These are phyloP conservation scores for Myiozetetes cayanensis DNA, from an alignment of 2,113 vertebrate genomes.

Conservation along the genomic window DNA sequence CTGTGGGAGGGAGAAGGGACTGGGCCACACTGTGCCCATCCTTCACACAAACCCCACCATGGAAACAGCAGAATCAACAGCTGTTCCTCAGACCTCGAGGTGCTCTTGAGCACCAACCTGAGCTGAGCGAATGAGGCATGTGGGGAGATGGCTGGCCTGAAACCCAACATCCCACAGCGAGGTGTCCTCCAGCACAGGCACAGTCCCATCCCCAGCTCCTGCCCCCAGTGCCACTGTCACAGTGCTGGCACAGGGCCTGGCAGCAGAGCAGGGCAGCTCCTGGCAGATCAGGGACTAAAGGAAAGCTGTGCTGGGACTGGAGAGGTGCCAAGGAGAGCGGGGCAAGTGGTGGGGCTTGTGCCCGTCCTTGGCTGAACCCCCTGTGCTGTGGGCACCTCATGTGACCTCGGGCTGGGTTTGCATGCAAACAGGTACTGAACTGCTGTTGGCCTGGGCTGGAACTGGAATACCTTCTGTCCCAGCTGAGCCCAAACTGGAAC, in stretches of 20 bases:
- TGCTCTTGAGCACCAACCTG: background rate
- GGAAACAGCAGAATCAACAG: background rate
- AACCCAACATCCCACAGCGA: rapidly evolving
- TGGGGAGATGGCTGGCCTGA: background rate
- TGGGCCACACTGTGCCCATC: background rate
- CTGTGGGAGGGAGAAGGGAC: background rate
- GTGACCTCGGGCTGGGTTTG: background rate
- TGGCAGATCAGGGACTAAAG: background rate
- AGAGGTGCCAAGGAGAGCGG: background rate
- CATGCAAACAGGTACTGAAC: background rate
- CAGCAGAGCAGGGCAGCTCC: background rate
- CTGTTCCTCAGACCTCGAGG: background rate
- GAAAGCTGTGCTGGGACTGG: background rate
- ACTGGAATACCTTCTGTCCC: background rate
- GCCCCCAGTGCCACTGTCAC: background rate
- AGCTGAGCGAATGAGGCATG: background rate
- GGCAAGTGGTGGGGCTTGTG: background rate
- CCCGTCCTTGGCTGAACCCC: background rate
- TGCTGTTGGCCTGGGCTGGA: background rate
- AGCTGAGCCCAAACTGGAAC: conserved; percentile 29
- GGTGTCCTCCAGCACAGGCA: background rate
- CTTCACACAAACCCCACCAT: background rate
- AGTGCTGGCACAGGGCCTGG: background rate
- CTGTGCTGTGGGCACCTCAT: background rate
- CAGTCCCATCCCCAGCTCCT: background rate